phyloP scores from a whole-genome alignment of 2,888 invertebrate genomes.

The Augiades crinisus region DNA sequence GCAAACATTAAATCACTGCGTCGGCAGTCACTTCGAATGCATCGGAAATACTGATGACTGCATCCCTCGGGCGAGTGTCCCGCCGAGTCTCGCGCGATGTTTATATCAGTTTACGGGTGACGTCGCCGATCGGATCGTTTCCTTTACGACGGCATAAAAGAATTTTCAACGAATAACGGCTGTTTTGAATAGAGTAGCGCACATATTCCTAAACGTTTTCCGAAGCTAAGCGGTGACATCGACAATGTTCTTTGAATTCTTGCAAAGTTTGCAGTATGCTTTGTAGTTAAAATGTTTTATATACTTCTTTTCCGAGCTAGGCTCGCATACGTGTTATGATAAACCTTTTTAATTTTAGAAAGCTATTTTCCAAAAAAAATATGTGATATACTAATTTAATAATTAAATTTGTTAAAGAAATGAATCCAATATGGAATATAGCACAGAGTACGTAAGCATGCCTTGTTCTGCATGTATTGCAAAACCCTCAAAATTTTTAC shows the following conservation, averaged over 20 bases:
- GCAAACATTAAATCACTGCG: conserved; percentile 10
- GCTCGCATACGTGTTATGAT: no score
- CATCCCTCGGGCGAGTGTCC: conserved; percentile 41
- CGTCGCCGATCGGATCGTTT: conserved; percentile 61
- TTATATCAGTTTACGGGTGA: conserved; percentile 68
- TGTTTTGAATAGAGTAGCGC: conserved; percentile 49
- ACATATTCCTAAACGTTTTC: conserved; percentile 40
- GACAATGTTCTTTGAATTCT: not conserved
- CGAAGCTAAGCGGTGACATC: conserved; percentile 12
- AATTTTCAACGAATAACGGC: conserved; percentile 56
- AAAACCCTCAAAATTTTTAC: no score
- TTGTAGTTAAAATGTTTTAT: no score
- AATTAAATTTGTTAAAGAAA: no score
- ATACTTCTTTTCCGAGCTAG: no score
- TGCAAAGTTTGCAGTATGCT: not conserved
- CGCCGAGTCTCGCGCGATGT: conserved; percentile 40
- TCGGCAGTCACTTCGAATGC: conserved; percentile 44
- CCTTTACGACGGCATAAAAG: conserved; percentile 54
- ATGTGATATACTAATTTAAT: no score
- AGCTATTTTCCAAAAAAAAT: no score
- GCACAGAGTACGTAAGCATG: no score
- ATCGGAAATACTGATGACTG: conserved; percentile 59
- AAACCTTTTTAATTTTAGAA: no score
- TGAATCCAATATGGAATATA: no score
- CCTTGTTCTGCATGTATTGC: no score